Conservation (phyloP, 2,113 vertebrate genomes). For the Aramus guarauna region DNA sequence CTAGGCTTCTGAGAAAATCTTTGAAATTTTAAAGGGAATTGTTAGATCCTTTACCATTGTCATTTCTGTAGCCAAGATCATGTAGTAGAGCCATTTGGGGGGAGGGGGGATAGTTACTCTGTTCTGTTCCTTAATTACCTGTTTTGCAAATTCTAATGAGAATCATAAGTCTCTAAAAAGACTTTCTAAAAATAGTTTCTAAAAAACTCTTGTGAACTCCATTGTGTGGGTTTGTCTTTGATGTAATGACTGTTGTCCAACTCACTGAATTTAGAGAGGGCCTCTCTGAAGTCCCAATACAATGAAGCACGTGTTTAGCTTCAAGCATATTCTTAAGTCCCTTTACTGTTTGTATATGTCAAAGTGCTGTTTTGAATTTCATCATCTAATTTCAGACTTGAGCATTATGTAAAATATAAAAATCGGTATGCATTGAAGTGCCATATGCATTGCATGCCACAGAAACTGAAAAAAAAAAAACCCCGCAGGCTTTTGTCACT, state of each 20-base stretch:
- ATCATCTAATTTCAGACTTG: not conserved
- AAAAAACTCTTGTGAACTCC: not conserved
- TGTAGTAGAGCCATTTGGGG: not conserved
- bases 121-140: too few species aligned
- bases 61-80: not conserved
- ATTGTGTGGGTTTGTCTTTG: not conserved
- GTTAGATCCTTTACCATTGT: rapidly evolving
- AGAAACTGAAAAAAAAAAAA: not conserved
- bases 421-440: not conserved
- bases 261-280: not conserved
- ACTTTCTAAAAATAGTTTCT: too few species aligned
- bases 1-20: not conserved
- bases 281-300: not conserved
- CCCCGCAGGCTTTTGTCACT: not conserved
- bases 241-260: not conserved
- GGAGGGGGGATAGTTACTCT: too few species aligned
- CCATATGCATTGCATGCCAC: not conserved
- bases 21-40: not conserved
- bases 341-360: not conserved
- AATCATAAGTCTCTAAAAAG: too few species aligned
- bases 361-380: not conserved
- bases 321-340: not conserved
- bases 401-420: not conserved
- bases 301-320: not conserved
- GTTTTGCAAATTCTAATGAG: too few species aligned